Evolutionary conservation across 2,797 vertebrate species (phyloP).

Genomic region (Sciaenops ocellatus): DNA sequence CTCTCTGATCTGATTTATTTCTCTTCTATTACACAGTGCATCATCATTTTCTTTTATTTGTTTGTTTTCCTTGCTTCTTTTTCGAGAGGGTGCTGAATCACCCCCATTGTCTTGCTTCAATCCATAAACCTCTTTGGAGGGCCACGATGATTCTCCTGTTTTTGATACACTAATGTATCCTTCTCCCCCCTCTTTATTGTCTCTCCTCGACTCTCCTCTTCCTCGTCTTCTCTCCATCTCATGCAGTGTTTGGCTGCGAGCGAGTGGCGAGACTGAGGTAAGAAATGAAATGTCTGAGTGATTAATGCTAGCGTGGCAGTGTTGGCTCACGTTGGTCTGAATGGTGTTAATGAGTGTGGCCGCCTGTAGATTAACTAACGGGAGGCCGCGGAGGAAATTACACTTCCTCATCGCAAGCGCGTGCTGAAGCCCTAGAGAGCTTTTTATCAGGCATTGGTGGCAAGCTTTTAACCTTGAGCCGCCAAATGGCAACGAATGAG

Average conservation of each 20-base stretch:
- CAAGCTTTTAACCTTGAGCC: conserved; percentile 88
- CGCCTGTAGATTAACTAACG: conserved; percentile 85
- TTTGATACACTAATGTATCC: conserved; percentile 59
- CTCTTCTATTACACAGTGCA: conserved; percentile 44
- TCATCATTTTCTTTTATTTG: conserved; percentile 68
- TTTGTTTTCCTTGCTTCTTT: conserved; percentile 61
- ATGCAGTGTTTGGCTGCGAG: conserved; percentile 58
- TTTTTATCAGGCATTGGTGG: conserved; percentile 82
- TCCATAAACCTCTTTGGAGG: conserved; percentile 75
- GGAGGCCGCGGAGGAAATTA: conserved; percentile 84
- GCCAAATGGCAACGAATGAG: conserved; percentile 84
- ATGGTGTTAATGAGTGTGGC: conserved; percentile 83
- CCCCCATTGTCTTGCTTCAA: conserved; percentile 55
- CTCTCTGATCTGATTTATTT: conserved; percentile 67
- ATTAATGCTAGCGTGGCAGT: conserved; percentile 82
- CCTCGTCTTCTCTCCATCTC: conserved; percentile 30
- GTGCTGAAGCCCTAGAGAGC: conserved; percentile 77
- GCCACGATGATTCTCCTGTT: conserved; percentile 49
- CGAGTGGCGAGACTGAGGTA: conserved; percentile 59
- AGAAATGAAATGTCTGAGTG: conserved; percentile 82
- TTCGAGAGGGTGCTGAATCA: conserved; percentile 61
- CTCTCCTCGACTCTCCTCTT: conserved; percentile 30
- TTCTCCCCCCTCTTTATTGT: conserved; percentile 40
- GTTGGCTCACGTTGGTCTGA: conserved; percentile 81
- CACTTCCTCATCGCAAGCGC: conserved; percentile 77